These are phyloP conservation scores for Epinephelus moara DNA, from an alignment of 2,113 vertebrate species.

Conservation along the genomic window DNA sequence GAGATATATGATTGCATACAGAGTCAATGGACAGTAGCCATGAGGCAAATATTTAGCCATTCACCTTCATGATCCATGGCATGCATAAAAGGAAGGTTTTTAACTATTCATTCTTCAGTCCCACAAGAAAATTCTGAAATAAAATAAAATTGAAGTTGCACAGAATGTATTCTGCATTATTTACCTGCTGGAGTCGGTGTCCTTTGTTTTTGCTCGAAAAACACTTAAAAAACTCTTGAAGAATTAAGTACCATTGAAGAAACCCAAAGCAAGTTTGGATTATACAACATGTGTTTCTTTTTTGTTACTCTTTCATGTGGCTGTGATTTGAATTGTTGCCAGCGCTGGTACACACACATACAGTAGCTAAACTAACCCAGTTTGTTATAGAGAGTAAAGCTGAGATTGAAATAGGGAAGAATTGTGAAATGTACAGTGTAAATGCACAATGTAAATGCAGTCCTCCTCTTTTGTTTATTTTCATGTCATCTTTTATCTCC, in stretches of 20 bases:
- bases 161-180: not conserved
- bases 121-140: not conserved
- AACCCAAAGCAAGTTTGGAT: not conserved
- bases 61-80: not conserved
- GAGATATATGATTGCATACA: not conserved
- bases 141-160: not conserved
- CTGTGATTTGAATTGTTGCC: slow-evolving; percentile 16
- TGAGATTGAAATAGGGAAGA: slow-evolving; percentile 18
- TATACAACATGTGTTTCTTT: not conserved
- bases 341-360: slow-evolving; percentile 29
- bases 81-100: too few species aligned
- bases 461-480: slow-evolving; percentile 28
- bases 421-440: slow-evolving; percentile 45
- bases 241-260: not conserved
- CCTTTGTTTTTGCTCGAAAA: not conserved
- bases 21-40: not conserved
- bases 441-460: slow-evolving; percentile 71
- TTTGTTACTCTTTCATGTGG: not conserved
- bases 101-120: too few species aligned
- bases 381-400: slow-evolving; percentile 10
- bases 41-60: too few species aligned
- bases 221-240: not conserved
- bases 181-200: not conserved
- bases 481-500: slow-evolving; percentile 39
- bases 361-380: slow-evolving; percentile 42